Evolutionary conservation across 2,888 invertebrate genomes (phyloP).

Genomic region (Nephrotoma guestfalica): DNA sequence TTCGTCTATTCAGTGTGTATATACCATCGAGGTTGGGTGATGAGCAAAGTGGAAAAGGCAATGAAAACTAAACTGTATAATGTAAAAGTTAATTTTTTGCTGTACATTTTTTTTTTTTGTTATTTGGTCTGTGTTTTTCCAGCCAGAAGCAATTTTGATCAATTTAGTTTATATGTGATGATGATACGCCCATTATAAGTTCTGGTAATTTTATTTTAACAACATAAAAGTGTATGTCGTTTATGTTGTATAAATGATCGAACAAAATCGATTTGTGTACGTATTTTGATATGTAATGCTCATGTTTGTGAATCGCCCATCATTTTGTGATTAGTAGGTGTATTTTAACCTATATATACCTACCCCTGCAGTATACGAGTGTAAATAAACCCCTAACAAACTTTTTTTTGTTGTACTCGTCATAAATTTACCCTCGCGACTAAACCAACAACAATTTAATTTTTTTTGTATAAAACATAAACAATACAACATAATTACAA

Average conservation of each 20-base stretch:
- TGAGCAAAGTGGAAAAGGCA: not conserved
- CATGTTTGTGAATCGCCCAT: not conserved
- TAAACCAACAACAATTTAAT: not conserved
- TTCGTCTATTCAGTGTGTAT: not conserved
- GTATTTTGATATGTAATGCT: not conserved
- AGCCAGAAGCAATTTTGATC: not conserved
- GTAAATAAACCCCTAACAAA: not conserved
- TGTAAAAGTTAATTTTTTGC: not conserved
- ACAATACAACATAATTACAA: not conserved
- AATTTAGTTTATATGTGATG: not conserved
- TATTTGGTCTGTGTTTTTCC: not conserved
- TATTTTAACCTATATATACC: not conserved
- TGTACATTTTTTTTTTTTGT: not conserved
- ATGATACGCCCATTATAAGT: not conserved
- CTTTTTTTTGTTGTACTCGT: not conserved
- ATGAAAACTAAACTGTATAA: not conserved
- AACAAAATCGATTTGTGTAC: not conserved
- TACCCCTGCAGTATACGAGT: not conserved
- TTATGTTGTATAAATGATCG: not conserved
- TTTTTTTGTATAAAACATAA: not conserved
- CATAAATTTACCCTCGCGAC: not conserved
- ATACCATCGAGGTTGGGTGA: not conserved
- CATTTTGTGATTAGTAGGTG: not conserved
- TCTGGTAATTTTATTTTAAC: not conserved
- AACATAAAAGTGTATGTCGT: not conserved